Evolutionary conservation across 2,113 vertebrate genomes (phyloP), one percentile per base, ranked within the genome.

Genomic region (Scytalopus superciliaris): DNA sequence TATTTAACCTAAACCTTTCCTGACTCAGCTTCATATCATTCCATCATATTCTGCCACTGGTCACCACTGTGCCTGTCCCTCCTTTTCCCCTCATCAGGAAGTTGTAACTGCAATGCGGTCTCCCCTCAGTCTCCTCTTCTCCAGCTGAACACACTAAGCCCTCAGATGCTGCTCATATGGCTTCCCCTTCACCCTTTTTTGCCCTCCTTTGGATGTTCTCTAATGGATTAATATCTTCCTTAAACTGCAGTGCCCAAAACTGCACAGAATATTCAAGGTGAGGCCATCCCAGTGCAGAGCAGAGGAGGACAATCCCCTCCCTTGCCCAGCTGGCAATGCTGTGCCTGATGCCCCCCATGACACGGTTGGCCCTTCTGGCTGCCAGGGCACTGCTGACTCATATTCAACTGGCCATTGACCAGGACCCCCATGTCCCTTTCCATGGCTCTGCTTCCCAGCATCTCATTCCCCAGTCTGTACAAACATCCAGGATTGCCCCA

Each of bases 241-340:
- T 17, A 7, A 21, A 47, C 9, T 63, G 7, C 3, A 8, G 12
- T 4, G 2, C 5, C 30, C 24, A 30, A n/a, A 79, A 7, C 16
- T 30, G 13, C 7, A 23, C 9, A 23, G 16, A 25, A 1, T 6
- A 24, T 14, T 72, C 2, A 1, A 35, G 25, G 9, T 22, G 14
- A 50, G 49, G 21, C 25, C 1, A 1, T 35, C 10, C 35, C 57
- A 79, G n/a, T 2, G 1, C 40, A 72, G 42, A 79, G 40, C 30
- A 72, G 6, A 55, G 30, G 0, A 0, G 66, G 30, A 42, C 49
- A 79, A 49, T 64, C 16, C 24, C 19, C 21, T 55, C 17, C 30
- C 85, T 35, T 3, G 5, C 17, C 30, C 0, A 0, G 16, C 40
- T 40, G 66, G 16, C 0, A 0, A 18, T 35, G 49, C 49, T 88